A percentile compares a stretch with the other conserved stretches of the same genome.
These are phyloP conservation scores for Anastrepha ludens DNA, from an alignment of 1,140 invertebrate genomes.

Conservation along the genomic window DNA sequence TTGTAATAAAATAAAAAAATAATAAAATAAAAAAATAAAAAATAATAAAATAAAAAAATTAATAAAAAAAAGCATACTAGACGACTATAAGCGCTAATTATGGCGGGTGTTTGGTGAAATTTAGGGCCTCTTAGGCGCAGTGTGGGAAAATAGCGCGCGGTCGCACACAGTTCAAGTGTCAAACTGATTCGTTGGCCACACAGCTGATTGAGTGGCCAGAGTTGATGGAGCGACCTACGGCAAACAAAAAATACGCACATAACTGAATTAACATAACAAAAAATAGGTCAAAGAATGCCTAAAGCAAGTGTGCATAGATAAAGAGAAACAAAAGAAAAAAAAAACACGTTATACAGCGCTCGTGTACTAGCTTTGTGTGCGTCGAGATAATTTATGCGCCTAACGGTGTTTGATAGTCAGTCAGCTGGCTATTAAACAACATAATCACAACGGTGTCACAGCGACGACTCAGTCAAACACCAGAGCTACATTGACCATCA, in stretches of 20 bases:
- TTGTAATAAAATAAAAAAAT: neutral
- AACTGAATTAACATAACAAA: neutral
- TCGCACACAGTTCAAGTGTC: too few species aligned
- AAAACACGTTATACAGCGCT: too few species aligned
- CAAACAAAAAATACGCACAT: neutral
- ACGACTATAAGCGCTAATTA: neutral
- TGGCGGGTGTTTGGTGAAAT: neutral
- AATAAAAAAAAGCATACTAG: too few species aligned
- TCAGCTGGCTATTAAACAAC: neutral
- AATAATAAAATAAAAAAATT: neutral
- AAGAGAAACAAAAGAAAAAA: neutral
- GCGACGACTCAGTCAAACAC: neutral
- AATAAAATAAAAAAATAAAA: neutral
- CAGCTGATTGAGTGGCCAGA: neutral
- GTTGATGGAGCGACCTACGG: neutral
- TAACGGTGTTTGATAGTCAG: too few species aligned
- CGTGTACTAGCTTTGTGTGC: too few species aligned
- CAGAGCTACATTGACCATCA: neutral
- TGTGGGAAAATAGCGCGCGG: too few species aligned
- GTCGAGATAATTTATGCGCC: too few species aligned
- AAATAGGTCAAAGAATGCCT: neutral
- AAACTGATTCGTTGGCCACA: neutral
- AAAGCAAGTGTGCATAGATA: neutral
- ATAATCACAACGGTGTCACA: neutral
- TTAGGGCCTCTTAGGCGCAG: too few species aligned